Percentiles rank a stretch among this genome's conserved stretches.
phyloP scores from a whole-genome alignment of 2,113 vertebrate genomes.

The Panurus biarmicus region DNA sequence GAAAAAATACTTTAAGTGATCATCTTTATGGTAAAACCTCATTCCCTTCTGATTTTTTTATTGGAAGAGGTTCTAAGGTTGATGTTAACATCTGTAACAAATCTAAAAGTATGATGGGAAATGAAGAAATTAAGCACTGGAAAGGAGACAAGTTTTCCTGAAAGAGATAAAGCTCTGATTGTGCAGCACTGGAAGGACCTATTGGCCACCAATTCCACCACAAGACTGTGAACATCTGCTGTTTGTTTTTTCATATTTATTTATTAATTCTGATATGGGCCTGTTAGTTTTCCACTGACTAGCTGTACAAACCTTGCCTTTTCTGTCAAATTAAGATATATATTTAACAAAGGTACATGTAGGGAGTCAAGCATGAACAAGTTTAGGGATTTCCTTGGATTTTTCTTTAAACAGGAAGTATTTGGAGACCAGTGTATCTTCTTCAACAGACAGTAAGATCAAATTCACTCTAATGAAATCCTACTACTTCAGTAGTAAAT shows the following conservation, averaged over 20 bases:
- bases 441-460: not conserved
- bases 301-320: not conserved
- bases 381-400: not conserved
- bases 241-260: not conserved
- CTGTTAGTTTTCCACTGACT: not conserved
- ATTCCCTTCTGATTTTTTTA: not conserved
- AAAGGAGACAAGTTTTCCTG: not conserved
- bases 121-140: not conserved
- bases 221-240: not conserved
- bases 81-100: not conserved
- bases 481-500: not conserved
- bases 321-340: not conserved
- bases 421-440: not conserved
- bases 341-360: not conserved
- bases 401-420: not conserved
- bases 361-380: fast-evolving
- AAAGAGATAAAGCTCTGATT: not conserved
- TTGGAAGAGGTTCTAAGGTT: not conserved
- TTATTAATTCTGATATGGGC: not conserved
- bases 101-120: not conserved
- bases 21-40: not conserved
- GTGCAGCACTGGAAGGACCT: not conserved
- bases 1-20: not conserved
- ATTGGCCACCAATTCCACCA: not conserved
- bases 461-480: not conserved